Percentiles rank a stretch among this genome's conserved stretches.
Evolutionary conservation across 1,140 invertebrate species (phyloP).

Genomic region (Onthophagus taurus): DNA sequence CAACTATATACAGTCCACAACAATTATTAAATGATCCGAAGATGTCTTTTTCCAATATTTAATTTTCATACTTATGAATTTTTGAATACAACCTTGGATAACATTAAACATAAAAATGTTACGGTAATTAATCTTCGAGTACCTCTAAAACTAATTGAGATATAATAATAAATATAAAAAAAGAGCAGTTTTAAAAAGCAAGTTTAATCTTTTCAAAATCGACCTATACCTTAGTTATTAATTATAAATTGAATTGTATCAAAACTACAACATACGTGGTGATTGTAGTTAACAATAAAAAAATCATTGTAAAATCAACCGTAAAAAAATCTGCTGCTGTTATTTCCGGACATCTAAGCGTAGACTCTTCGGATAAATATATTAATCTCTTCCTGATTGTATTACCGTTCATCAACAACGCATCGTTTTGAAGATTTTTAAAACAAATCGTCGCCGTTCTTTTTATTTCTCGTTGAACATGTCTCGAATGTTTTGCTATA

Average conservation of each 20-base stretch:
- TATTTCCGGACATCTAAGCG: conserved; percentile 2
- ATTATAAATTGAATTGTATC: conserved; percentile 14
- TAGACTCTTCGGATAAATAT: conserved; percentile 13
- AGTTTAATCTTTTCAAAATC: too few species aligned
- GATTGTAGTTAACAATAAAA: conserved; percentile 13
- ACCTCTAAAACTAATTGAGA: too few species aligned
- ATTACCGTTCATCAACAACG: background rate
- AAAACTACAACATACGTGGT: conserved; percentile 15
- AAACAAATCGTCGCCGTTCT: conserved; percentile 7
- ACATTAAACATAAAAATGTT: too few species aligned
- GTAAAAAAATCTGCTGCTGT: conserved; percentile 15
- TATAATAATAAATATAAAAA: too few species aligned
- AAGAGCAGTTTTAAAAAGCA: too few species aligned
- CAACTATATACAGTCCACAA: too few species aligned
- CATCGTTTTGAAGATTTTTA: conserved; percentile 9
- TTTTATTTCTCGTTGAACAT: conserved; percentile 9
- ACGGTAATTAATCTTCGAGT: too few species aligned
- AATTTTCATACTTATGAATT: too few species aligned
- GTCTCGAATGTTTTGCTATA: conserved; percentile 7
- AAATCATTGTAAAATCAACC: conserved; percentile 14
- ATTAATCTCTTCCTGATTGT: conserved; percentile 8
- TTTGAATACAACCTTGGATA: too few species aligned
- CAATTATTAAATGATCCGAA: too few species aligned
- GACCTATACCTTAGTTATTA: too few species aligned
- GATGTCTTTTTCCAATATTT: too few species aligned